phyloP scores from a whole-genome alignment of 1,140 invertebrate genomes.

The Phymorhynchus buccinoides region DNA sequence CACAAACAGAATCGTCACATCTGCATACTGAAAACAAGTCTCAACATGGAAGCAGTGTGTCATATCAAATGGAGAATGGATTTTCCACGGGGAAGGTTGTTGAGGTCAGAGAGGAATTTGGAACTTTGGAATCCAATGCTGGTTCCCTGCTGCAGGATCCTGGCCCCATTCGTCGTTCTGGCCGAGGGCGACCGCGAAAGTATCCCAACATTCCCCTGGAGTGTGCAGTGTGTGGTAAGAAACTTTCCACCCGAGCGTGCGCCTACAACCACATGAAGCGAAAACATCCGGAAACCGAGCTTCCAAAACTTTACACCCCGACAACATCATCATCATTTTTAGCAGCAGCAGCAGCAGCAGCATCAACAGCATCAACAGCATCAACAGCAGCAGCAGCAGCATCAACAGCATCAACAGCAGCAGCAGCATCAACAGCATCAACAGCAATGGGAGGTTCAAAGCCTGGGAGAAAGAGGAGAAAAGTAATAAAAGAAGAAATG shows the following conservation, averaged over 20 bases:
- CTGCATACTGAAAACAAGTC: too few relatives aligned
- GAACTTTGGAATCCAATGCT: too few relatives aligned
- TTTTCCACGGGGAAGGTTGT: too few relatives aligned
- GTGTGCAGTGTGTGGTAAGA: neutral
- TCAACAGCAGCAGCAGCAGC: neutral
- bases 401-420: neutral
- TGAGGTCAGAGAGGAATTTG: too few relatives aligned
- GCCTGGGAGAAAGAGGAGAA: neutral
- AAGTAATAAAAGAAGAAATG: neutral
- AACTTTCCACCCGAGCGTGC: neutral
- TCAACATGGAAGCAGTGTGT: too few relatives aligned
- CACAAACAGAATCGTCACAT: too few relatives aligned
- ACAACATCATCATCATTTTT: too few relatives aligned
- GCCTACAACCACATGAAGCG: neutral
- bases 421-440: neutral
- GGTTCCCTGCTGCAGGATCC: too few relatives aligned
- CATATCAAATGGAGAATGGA: too few relatives aligned
- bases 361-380: neutral
- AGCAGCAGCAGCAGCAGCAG: neutral
- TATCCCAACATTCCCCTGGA: neutral
- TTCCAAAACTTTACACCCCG: neutral
- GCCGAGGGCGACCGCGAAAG: neutral
- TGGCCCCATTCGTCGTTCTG: too few relatives aligned
- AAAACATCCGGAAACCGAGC: neutral
- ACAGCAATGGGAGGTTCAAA: neutral